phyloP scores from a whole-genome alignment of 2,113 vertebrate genomes.

The Pelodiscus sinensis region DNA sequence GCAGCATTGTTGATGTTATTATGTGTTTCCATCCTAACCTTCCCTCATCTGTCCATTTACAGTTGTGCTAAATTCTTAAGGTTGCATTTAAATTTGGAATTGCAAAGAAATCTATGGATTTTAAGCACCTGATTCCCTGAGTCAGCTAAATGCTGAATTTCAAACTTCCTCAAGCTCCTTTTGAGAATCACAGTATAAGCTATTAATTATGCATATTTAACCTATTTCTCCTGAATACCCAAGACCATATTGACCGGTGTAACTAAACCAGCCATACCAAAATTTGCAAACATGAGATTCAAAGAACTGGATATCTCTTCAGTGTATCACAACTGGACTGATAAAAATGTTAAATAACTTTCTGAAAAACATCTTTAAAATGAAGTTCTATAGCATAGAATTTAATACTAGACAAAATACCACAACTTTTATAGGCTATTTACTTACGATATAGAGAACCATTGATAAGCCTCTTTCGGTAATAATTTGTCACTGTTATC shows the following conservation, averaged over 20 bases:
- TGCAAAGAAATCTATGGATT: neutral
- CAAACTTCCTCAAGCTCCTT: neutral
- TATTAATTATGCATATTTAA: neutral
- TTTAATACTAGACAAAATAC: neutral
- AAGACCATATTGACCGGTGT: neutral
- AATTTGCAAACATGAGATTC: neutral
- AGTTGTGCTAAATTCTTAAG: neutral
- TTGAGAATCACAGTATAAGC: neutral
- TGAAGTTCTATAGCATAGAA: neutral
- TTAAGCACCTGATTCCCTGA: neutral
- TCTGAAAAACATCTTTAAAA: neutral
- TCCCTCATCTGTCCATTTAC: neutral
- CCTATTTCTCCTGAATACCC: neutral
- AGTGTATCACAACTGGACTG: neutral
- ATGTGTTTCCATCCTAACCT: neutral
- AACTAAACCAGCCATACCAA: slow-evolving; percentile 44
- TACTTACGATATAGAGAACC: neutral
- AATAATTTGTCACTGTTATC: neutral
- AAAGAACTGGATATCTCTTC: neutral
- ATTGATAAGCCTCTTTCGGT: neutral
- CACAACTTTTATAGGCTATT: neutral
- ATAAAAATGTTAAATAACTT: slow-evolving; percentile 5
- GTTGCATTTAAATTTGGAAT: neutral
- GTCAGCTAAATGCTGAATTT: neutral
- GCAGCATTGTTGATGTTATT: neutral